phyloP scores from a whole-genome alignment of 1,140 invertebrate species.

The Eriocheir sinensis region DNA sequence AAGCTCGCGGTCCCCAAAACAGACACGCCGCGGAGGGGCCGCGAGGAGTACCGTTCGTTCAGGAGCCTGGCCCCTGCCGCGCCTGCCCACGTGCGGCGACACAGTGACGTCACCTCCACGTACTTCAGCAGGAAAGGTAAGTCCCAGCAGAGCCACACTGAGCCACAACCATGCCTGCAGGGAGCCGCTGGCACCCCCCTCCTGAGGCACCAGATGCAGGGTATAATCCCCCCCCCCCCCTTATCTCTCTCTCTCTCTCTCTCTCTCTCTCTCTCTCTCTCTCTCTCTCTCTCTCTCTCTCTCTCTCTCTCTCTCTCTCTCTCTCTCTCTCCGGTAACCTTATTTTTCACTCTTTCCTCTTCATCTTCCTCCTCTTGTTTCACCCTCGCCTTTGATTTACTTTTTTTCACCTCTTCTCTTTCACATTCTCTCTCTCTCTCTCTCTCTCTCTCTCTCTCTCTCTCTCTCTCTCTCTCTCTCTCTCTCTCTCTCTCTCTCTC shows the following conservation, averaged over 20 bases:
- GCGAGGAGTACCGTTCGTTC: constrained; percentile 17
- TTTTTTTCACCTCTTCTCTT: not conserved
- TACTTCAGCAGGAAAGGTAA: constrained; percentile 27
- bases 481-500: constrained; percentile 53
- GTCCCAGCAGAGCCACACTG: not conserved
- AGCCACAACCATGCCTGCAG: not conserved
- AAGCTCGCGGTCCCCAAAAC: constrained; percentile 30
- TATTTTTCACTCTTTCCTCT: too few species aligned
- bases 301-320: constrained; percentile 31
- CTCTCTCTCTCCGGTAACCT: too few species aligned
- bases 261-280: constrained; percentile 8
- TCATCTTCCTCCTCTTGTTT: too few species aligned
- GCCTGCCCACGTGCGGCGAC: constrained; percentile 1
- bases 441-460: not conserved
- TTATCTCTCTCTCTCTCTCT: not conserved
- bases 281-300: not conserved
- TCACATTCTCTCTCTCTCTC: not conserved
- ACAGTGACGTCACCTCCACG: constrained; percentile 34
- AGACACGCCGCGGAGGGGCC: constrained; percentile 34
- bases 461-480: constrained; percentile 53
- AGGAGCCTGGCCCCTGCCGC: not conserved
- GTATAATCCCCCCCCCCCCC: too few species aligned
- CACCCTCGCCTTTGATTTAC: too few species aligned
- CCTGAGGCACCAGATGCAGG: too few species aligned
- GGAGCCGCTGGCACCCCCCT: not conserved